Conservation (phyloP, 2,797 vertebrate genomes). For the Potorous gilbertii region DNA sequence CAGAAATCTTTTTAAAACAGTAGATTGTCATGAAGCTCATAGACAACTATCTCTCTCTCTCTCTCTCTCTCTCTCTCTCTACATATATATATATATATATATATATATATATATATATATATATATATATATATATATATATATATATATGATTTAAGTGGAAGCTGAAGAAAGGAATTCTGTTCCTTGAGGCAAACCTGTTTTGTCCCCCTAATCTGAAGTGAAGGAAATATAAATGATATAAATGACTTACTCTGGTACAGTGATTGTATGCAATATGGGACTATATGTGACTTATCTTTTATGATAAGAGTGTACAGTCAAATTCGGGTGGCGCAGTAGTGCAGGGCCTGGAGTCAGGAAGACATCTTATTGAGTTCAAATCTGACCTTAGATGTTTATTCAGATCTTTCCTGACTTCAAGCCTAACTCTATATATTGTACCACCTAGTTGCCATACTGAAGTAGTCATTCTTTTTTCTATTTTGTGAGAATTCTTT, state of each 20-base stretch:
- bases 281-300: background rate
- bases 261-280: background rate
- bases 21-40: background rate
- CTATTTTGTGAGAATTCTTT: background rate
- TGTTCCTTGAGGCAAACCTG: background rate
- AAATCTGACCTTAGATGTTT: background rate
- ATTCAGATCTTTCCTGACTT: too few species aligned
- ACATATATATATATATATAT: background rate
- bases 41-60: background rate
- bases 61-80: too few species aligned
- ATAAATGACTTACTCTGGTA: background rate
- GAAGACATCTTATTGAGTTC: background rate
- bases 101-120: background rate
- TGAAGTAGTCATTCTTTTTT: background rate
- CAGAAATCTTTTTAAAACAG: background rate
- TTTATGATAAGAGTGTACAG: background rate
- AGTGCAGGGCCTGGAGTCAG: background rate
- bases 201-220: background rate
- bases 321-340: background rate
- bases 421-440: too few species aligned
- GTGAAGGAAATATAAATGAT: background rate
- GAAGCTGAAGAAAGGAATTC: background rate
- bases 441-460: background rate
- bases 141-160: background rate
- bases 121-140: too few species aligned